Percentiles rank a stretch among this genome's conserved stretches.
Conservation (phyloP, 1,140 invertebrate genomes). For the Babylonia areolata region DNA sequence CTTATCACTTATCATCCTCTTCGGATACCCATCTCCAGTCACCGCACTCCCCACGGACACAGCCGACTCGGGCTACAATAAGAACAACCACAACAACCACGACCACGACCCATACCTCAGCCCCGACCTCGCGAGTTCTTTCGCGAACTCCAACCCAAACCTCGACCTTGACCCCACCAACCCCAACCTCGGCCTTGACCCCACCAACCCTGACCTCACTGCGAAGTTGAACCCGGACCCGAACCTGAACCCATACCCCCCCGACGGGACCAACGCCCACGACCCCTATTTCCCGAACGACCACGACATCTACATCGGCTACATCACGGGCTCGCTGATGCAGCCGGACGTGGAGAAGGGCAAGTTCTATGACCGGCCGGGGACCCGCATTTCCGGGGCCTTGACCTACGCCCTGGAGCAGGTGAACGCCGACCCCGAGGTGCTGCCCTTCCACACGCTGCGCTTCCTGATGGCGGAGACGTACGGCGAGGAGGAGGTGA, state of each 20-base stretch:
- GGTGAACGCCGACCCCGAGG: slow-evolving; percentile 86
- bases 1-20: background rate
- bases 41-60: background rate
- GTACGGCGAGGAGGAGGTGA: slow-evolving; percentile 88
- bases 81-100: no score
- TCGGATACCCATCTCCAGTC: background rate
- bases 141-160: background rate
- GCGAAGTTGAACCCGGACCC: background rate
- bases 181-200: background rate
- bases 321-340: slow-evolving; percentile 61
- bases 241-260: background rate
- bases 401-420: slow-evolving; percentile 86
- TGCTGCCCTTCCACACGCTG: slow-evolving; percentile 90
- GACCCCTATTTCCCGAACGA: background rate
- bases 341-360: background rate
- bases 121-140: no score
- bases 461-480: slow-evolving; percentile 92
- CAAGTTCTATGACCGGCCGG: slow-evolving; percentile 70
- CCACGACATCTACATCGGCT: slow-evolving; percentile 56
- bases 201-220: background rate
- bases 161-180: background rate
- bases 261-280: background rate
- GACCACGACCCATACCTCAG: no score
- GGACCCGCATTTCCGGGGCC: slow-evolving; percentile 93
- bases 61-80: background rate